Percentiles rank a stretch among this genome's conserved stretches.
phyloP scores from a whole-genome alignment of 1,140 invertebrate species.

The Bacillus rossius region DNA sequence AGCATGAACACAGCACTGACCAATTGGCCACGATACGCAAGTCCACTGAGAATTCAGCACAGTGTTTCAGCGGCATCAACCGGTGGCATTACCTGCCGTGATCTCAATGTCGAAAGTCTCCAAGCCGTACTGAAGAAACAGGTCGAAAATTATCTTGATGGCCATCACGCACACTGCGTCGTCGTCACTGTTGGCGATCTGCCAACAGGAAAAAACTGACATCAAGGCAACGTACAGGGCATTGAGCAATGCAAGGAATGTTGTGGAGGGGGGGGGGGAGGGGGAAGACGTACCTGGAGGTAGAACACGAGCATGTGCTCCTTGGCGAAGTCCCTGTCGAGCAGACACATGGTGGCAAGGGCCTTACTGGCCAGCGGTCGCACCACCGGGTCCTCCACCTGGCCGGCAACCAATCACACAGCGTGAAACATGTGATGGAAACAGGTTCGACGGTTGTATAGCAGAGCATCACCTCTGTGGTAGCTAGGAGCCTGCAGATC shows the following conservation, averaged over 20 bases:
- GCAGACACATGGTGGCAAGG: constrained; percentile 35
- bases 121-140: constrained; percentile 39
- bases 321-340: constrained; percentile 41
- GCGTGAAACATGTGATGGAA: too few relatives aligned
- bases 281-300: constrained; percentile 17
- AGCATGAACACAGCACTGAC: too few relatives aligned
- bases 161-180: constrained; percentile 32
- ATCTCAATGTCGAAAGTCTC: constrained; percentile 37
- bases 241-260: too few relatives aligned
- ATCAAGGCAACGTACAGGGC: too few relatives aligned
- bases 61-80: too few relatives aligned
- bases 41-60: too few relatives aligned
- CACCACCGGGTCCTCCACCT: background rate
- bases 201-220: constrained; percentile 1
- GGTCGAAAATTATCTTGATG: constrained; percentile 40
- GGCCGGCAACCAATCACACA: background rate
- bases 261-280: too few relatives aligned
- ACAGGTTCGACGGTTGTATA: too few relatives aligned
- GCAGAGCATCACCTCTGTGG: too few relatives aligned
- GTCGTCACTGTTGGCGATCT: constrained; percentile 11
- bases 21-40: too few relatives aligned
- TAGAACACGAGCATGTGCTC: constrained; percentile 38
- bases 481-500: too few relatives aligned
- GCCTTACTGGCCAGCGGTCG: constrained; percentile 32
- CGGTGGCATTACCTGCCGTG: background rate